These are phyloP conservation scores for Megathymus violae DNA, from an alignment of 1,140 invertebrate species.

Conservation along the genomic window DNA sequence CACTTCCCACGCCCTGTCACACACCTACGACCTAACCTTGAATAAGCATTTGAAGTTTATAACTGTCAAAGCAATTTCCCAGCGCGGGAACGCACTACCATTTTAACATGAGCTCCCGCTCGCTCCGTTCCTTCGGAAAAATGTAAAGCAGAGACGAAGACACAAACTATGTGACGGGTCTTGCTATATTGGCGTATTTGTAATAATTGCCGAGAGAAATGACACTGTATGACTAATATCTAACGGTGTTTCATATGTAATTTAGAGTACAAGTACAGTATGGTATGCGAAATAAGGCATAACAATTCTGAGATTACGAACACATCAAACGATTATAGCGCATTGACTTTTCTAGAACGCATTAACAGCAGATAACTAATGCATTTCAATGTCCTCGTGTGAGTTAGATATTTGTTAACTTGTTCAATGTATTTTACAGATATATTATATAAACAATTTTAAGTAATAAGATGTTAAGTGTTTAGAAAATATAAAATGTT, in stretches of 20 bases:
- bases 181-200: conserved; percentile 41
- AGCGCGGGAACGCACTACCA: conserved; percentile 50
- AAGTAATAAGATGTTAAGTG: no score
- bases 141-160: conserved; percentile 14
- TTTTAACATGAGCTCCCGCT: conserved; percentile 41
- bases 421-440: no score
- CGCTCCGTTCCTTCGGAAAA: conserved; percentile 6
- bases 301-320: no score
- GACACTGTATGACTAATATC: conserved; percentile 60
- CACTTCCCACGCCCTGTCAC: conserved; percentile 67
- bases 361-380: no score
- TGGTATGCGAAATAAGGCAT: not conserved
- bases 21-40: conserved; percentile 67
- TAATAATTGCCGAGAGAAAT: conserved; percentile 66
- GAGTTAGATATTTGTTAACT: no score
- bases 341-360: no score
- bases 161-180: conserved; percentile 35
- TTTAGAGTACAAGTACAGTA: conserved; percentile 9
- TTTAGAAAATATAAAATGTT: no score
- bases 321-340: no score
- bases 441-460: no score
- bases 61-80: conserved; percentile 69
- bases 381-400: no score
- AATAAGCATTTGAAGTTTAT: conserved; percentile 57
- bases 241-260: conserved; percentile 56